These are phyloP conservation scores for Crocallis elinguaria DNA, from an alignment of 2,888 invertebrate genomes.

Conservation along the genomic window DNA sequence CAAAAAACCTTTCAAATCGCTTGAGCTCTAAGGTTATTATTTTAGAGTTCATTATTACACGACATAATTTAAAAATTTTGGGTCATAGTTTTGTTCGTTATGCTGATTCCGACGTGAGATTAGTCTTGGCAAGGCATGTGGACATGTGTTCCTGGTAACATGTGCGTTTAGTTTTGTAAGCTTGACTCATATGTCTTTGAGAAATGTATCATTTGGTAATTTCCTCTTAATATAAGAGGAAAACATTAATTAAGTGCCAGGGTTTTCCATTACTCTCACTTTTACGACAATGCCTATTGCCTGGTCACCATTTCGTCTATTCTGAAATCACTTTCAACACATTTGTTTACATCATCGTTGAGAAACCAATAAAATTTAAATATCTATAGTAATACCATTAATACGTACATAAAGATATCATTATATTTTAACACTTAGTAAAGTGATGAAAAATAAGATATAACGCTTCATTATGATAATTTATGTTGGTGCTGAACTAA, in stretches of 20 bases:
- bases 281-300: background rate
- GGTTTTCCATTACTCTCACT: slow-evolving; percentile 16
- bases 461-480: slow-evolving; percentile 13
- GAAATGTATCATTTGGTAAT: slow-evolving; percentile 9
- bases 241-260: slow-evolving; percentile 3
- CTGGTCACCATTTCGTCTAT: slow-evolving; percentile 15
- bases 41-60: slow-evolving; percentile 9
- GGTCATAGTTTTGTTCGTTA: slow-evolving; percentile 15
- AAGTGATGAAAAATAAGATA: slow-evolving; percentile 1
- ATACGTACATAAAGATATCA: background rate
- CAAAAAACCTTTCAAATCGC: background rate
- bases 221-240: slow-evolving; percentile 2
- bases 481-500: slow-evolving; percentile 3
- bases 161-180: slow-evolving; percentile 7
- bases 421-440: background rate
- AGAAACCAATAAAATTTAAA: background rate
- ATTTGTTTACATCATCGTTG: background rate
- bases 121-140: slow-evolving; percentile 44
- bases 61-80: background rate
- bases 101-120: slow-evolving; percentile 41
- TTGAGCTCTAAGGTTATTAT: background rate
- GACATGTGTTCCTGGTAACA: slow-evolving; percentile 24
- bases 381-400: background rate
- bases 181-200: slow-evolving; percentile 14
- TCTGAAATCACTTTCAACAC: slow-evolving; percentile 5